phyloP scores from a whole-genome alignment of 2,113 vertebrate genomes.

The Calidris pugnax region DNA sequence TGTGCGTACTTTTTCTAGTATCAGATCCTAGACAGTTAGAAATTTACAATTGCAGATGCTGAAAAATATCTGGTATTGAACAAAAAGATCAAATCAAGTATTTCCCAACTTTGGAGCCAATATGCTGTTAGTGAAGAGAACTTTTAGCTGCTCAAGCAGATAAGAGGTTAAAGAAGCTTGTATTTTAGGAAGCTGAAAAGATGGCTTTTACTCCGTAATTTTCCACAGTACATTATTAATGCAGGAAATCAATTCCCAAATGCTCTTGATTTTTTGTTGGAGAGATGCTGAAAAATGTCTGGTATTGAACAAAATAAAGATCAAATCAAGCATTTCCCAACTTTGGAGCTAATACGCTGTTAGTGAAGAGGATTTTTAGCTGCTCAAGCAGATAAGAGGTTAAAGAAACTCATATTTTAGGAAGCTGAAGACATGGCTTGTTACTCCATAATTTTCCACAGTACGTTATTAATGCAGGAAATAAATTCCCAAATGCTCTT shows the following conservation, averaged over 20 bases:
- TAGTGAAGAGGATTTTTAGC: not conserved
- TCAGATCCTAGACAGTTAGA: not conserved
- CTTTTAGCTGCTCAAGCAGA: not conserved
- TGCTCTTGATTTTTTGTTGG: not conserved
- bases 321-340: not conserved
- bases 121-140: not conserved
- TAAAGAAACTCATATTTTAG: not conserved
- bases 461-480: not conserved
- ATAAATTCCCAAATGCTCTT: not conserved
- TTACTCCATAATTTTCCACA: not conserved
- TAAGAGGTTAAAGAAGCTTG: not conserved
- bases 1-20: not conserved
- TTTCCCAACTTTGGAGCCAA: not conserved
- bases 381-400: not conserved
- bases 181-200: not conserved
- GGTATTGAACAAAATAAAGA: not conserved
- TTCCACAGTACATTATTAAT: not conserved
- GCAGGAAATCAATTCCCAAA: not conserved
- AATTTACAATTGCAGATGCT: not conserved
- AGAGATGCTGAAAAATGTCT: too few species aligned
- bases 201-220: not conserved
- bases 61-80: not conserved
- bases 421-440: not conserved
- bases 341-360: not conserved
- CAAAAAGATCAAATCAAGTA: not conserved